Evolutionary conservation across 1,140 invertebrate species (phyloP), one percentile per base, ranked within the genome.

Genomic region (Ceratina japonica): DNA sequence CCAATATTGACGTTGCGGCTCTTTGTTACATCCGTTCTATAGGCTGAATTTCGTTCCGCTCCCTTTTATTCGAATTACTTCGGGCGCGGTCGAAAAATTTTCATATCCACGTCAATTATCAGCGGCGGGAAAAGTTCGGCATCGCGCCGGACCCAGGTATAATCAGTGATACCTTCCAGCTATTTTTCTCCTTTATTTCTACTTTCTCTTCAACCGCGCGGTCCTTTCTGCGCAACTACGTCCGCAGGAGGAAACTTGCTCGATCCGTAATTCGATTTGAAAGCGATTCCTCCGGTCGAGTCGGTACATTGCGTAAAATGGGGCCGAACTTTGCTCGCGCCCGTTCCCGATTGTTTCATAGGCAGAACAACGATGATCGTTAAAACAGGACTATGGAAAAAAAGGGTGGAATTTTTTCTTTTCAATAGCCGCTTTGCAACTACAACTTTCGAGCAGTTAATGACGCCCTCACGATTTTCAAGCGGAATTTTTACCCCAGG

Each of bases 101-200:
- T 73, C 58, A 79, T 79, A 73, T 59, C 71, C 54, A 24, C 52
- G 52, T 73, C 62, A 79, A 73, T 79, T 73, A 79, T 37, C 20
- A 31, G 0, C 20, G 49, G 8, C 44, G 27, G 74, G 18, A 64
- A 64, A 62, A 52, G 52, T 70, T 77, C 44, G 15, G 59, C 68
- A 72, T 61, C 24, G 4, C 16, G 18, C 18, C n/a, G 16, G 3
- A 16, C 7, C 31, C 13, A 27, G 37, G 31, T 62, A 63, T 63
- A 71, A 27, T 15, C 18, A 16, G 27, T 72, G 75, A 72, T 72
- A 63, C 49, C 68, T 61, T 31, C 56, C 65, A 51, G 68, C 24
- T 52, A 16, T 44, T 63, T 77, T 49, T 20, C 58, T 31, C 4
- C 63, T 62, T 75, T 54, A n/a, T 31, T 49, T 56, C 18, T 24